A percentile compares a stretch with the other conserved stretches of the same genome.
phyloP scores from a whole-genome alignment of 2,888 invertebrate species.

The Drosophila peninsularis region DNA sequence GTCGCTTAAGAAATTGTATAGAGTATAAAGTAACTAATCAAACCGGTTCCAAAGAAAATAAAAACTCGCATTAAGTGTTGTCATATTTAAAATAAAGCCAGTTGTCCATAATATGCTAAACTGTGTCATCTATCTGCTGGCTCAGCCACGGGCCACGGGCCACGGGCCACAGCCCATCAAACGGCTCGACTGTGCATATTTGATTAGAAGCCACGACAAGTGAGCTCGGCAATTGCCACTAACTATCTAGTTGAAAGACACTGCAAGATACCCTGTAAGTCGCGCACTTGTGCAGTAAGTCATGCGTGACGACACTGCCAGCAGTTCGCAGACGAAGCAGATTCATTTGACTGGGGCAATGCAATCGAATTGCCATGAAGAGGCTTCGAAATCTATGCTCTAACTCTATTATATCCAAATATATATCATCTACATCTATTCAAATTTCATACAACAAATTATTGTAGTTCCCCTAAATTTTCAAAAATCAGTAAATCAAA shows the following conservation, averaged over 20 bases:
- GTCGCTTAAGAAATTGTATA: conserved; percentile 21
- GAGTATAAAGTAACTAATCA: conserved; percentile 27
- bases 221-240: conserved; percentile 1
- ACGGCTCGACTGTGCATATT: conserved; percentile 23
- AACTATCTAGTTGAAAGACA: conserved; percentile 8
- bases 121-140: conserved; percentile 14
- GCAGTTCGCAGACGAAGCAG: background rate
- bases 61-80: conserved; percentile 25
- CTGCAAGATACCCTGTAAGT: conserved; percentile 9
- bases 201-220: conserved; percentile 15
- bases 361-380: background rate
- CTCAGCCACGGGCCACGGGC: background rate
- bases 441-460: background rate
- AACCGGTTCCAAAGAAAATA: conserved; percentile 43
- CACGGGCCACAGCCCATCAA: conserved; percentile 9
- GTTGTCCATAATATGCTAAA: conserved; percentile 16
- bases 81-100: conserved; percentile 28
- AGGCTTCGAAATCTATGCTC: background rate
- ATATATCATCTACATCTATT: too few species aligned
- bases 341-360: background rate
- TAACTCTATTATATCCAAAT: too few species aligned
- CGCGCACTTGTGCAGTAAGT: background rate
- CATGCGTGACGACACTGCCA: background rate
- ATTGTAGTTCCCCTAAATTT: background rate
- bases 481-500: background rate